Evolutionary conservation across 2,797 vertebrate genomes (phyloP).

Genomic region (Scolopax rusticola): DNA sequence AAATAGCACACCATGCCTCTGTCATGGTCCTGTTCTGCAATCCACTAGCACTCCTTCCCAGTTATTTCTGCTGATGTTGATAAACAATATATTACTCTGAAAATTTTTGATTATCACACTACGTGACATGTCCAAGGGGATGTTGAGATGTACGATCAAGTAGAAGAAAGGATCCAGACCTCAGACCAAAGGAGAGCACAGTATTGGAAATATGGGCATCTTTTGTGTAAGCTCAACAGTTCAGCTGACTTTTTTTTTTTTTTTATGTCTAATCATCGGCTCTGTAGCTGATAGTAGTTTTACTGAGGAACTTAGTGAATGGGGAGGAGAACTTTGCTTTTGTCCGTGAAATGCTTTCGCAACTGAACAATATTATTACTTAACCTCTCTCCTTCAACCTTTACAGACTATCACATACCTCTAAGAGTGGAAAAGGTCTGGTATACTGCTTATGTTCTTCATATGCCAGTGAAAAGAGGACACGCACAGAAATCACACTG

Average conservation of each 20-base stretch:
- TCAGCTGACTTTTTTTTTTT: background rate
- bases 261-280: no score
- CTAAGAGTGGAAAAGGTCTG: background rate
- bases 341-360: background rate
- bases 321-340: background rate
- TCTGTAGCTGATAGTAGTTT: background rate
- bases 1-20: background rate
- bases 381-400: background rate
- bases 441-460: background rate
- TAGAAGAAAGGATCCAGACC: background rate
- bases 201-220: background rate
- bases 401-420: background rate
- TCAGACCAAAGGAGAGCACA: background rate
- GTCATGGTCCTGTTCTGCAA: accelerated
- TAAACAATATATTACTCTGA: background rate
- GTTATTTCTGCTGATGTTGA: background rate
- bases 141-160: background rate
- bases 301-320: background rate
- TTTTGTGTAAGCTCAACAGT: background rate
- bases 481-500: background rate
- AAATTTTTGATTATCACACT: background rate
- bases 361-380: background rate
- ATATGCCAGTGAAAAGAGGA: background rate
- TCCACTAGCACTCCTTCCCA: background rate
- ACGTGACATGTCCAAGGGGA: background rate